A percentile compares a stretch with the other conserved stretches of the same genome.
phyloP scores from a whole-genome alignment of 2,797 vertebrate species.

The Bradypus variegatus region DNA sequence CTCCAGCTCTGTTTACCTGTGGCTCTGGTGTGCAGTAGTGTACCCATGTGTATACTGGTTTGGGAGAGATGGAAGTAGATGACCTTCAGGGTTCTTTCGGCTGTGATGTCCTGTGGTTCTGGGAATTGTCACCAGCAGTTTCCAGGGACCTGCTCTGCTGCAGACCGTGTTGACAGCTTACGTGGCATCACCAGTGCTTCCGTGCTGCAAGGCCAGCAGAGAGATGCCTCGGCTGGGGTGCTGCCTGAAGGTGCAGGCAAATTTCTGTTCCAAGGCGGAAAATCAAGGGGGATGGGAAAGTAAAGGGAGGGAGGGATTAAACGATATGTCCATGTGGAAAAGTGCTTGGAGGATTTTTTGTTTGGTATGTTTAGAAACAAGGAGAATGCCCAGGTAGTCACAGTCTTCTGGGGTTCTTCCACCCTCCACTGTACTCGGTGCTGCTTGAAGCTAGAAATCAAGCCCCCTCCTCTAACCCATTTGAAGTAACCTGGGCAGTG shows the following conservation, averaged over 20 bases:
- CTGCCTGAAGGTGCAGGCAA: neutral
- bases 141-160: neutral
- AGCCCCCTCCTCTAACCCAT: neutral
- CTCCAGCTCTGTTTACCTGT: neutral
- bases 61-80: neutral
- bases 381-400: neutral
- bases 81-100: neutral
- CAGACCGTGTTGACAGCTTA: neutral
- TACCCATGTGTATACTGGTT: fast-evolving
- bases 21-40: neutral
- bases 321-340: neutral
- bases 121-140: neutral
- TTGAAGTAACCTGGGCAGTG: neutral
- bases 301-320: neutral
- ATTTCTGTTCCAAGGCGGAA: neutral
- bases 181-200: neutral
- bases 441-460: neutral
- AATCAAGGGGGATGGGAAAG: neutral
- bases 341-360: neutral
- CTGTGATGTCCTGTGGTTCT: neutral
- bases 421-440: neutral
- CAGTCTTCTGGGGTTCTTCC: neutral
- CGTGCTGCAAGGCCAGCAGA: neutral
- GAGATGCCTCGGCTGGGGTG: neutral
- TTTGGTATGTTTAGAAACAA: neutral